Base-by-base conservation (phyloP, 2,113 vertebrate species). In the Dasypus novemcinctus region DNA sequence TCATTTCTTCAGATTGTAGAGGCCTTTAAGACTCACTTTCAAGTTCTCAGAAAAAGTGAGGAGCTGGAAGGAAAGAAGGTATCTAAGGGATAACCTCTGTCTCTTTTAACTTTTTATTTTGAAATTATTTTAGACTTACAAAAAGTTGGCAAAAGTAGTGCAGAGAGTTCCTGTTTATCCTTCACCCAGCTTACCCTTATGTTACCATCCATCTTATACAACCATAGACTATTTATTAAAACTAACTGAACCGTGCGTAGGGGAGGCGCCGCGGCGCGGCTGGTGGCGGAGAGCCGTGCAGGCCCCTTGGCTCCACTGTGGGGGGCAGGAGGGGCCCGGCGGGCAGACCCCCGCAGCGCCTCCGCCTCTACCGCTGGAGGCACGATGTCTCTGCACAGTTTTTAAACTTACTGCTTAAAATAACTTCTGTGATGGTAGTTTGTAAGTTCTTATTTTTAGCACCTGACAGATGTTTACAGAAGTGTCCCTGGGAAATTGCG, bases 191-290 rank as follows among this genome's bases (percentile, higher is more conserved):
- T 80, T 91, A 36, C 9, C 20, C 23, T 91, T 89, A 83, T 66
- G 36, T 54, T 81, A 80, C 59, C 61, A 92, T 78, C 59, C 61
- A 92, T 78, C 54, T 86, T 81, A 59, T 36, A 63, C 86, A 92
- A 92, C n/a, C 31, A 79, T 1, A 83, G 20, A 81, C 23, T 85
- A 75, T 69, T 76, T 84, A 52, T 76, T 15, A 66, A 94, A 92
- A 84, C 38, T 38, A 69, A 76, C 99, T 99, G 95, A 99, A 99
- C 90, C 99, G 99, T 98, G 99, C 99, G 85, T 99, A 99, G 99
- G 98, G 96, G 96, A 88, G 0, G 59, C 71, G 46, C 46, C 46
- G 46, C 46, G 20, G 57, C 21, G 18, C 23, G 57, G 57, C 57
- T 23, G 69, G 20, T 7, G 12, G 13, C 12, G 95, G 91, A 72